Base-by-base conservation (phyloP, 2,888 invertebrate genomes). In the Stenchaetothrips biformis region DNA sequence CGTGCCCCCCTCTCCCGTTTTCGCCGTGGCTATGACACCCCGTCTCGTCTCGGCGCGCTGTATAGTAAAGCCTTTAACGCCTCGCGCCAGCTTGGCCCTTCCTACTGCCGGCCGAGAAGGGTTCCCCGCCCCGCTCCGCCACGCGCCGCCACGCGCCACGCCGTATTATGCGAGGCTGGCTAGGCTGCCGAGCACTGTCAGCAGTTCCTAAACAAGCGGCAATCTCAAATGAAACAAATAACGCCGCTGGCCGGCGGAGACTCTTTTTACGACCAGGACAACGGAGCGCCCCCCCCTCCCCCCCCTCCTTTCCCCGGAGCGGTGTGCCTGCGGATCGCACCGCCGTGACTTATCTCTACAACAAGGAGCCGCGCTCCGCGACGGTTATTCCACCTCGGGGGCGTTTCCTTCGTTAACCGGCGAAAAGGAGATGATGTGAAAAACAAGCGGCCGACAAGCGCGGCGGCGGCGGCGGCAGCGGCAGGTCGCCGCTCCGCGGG, bases 201-300 rank as follows among this genome's bases (percentile, higher is more conserved):
- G 67, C 67, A 74, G 67, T 25, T 25, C 67, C 67, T 74, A 25
- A 74, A 74, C 21, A n/a, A 25, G 21, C 7, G 67, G 67, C 25
- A 25, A 8, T 74, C 67, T 74, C 67, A 74, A 74, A 74, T 25
- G 67, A 74, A 74, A 74, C 67, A 74, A 74, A 25, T 74, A 74
- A 74, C 67, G 21, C 9, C 21, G 37, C 37, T 37, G 37, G 37
- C 37, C 37, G 37, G 11, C 67, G 67, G 67, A 59, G 59, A 74
- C 67, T 74, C 67, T 74, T 74, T 74, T 74, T 74, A 74, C 67
- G 67, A 74, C 67, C 53, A 18, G 37, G 37, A 37, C 53, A 13
- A 13, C 53, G 13, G 25, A 67, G n/a, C 67, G n/a, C 21, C 21
- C 67, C 9, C 67, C 21, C 67, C n/a, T 53, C 53, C 16, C 53